Conservation (phyloP, 2,888 invertebrate species). For the Brachyopa scutellaris region DNA sequence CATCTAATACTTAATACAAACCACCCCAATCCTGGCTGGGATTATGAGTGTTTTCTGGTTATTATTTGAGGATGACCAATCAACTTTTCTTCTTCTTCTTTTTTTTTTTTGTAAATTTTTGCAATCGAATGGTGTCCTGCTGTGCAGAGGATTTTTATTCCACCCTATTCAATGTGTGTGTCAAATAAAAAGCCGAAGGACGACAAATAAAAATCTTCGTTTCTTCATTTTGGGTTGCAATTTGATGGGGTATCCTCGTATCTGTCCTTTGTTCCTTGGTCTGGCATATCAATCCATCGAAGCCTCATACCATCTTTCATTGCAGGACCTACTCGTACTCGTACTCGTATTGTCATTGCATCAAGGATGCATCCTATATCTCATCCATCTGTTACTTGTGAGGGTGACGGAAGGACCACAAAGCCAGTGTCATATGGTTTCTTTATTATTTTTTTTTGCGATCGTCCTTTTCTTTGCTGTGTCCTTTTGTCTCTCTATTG, state of each 20-base stretch:
- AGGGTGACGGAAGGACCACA: constrained; percentile 60
- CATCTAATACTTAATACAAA: constrained; percentile 33
- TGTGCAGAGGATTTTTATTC: constrained; percentile 26
- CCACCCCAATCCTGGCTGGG: constrained; percentile 50
- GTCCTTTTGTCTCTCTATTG: constrained; percentile 38
- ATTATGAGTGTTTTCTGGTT: constrained; percentile 68
- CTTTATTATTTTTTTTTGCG: constrained; percentile 33
- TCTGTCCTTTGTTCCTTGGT: constrained; percentile 23
- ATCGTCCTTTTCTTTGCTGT: constrained; percentile 12
- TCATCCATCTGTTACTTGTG: constrained; percentile 51
- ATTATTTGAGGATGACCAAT: constrained; percentile 69
- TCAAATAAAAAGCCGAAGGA: constrained; percentile 42
- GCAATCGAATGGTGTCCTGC: constrained; percentile 45
- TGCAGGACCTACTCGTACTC: no score
- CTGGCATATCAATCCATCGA: constrained; percentile 40
- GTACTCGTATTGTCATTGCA: constrained; percentile 30
- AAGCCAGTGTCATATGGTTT: constrained; percentile 68
- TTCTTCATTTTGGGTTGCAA: constrained; percentile 43
- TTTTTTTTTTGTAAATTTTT: neutral
- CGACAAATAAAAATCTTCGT: constrained; percentile 49
- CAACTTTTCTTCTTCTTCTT: constrained; percentile 29
- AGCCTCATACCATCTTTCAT: constrained; percentile 1
- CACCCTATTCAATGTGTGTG: constrained; percentile 35
- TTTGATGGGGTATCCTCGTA: constrained; percentile 25
- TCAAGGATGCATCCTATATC: constrained; percentile 31